Evolutionary conservation across 1,140 invertebrate species (phyloP), one percentile per base, ranked within the genome.

Genomic region (Telenomus remus): DNA sequence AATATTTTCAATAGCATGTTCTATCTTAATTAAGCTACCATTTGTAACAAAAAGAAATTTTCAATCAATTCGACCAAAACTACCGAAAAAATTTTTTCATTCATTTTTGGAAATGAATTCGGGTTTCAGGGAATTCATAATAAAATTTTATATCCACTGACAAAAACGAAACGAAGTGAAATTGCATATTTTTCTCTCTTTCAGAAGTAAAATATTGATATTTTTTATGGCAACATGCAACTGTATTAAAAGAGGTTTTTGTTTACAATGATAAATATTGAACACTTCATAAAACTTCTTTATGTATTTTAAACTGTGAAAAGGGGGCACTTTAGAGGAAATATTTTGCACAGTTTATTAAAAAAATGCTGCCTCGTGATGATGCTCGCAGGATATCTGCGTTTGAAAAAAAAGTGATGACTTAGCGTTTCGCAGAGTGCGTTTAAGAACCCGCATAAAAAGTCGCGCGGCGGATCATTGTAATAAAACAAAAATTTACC

Each of bases 341-440:
- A 51, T 61, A 61, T 61, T 51, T 16, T 12, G 15, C 48, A 35
- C 48, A 51, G 49, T 63, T 53, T 63, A 63, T 63, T 53, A 39
- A 63, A 63, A 61, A 61, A 63, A 27, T 46, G 49, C 59, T 14
- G 39, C 44, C 27, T 51, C 47, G 47, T 61, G 60, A 64, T 43
- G 60, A 47, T 65, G 42, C 50, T 8, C 43, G 51, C 14, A 43
- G 54, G 44, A 64, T 55, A 49, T 48, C 15, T 44, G 14, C 61
- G 37, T 27, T 54, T 54, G 46, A 55, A 48, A 55, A 65, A 65
- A 56, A 50, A 33, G 16, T 54, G 60, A 54, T 47, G 50, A 64
- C 43, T 46, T 13, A 14, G 50, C 42, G 10, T 64, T 64, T 64
- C 48, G 14, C 33, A 19, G 43, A 27, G 12, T 12, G 19, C 9